phyloP scores from a whole-genome alignment of 2,888 invertebrate species.

The Thumatha senex region DNA sequence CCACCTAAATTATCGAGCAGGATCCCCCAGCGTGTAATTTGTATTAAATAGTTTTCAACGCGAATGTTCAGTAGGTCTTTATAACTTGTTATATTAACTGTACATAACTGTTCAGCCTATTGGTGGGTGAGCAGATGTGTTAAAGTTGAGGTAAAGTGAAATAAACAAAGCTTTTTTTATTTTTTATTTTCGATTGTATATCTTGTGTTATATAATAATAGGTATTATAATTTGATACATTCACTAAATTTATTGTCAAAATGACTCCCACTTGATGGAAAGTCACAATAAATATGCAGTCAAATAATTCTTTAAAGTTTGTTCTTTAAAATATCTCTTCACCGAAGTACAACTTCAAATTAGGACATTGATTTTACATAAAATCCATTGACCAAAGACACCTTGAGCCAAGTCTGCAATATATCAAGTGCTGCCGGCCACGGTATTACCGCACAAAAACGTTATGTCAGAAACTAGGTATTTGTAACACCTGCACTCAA shows the following conservation, averaged over 20 bases:
- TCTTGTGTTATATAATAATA: too few species aligned
- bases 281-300: background rate
- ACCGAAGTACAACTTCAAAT: too few species aligned
- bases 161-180: background rate
- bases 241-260: too few species aligned
- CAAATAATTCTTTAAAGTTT: background rate
- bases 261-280: too few species aligned
- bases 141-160: background rate
- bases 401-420: constrained; percentile 7
- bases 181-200: too few species aligned
- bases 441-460: constrained; percentile 11
- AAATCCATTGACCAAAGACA: constrained; percentile 3
- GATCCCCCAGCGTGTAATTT: constrained; percentile 40
- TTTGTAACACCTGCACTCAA: constrained; percentile 5
- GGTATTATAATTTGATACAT: too few species aligned
- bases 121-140: background rate
- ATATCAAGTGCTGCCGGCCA: constrained; percentile 27
- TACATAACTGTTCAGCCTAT: background rate
- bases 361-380: background rate
- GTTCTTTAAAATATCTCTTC: too few species aligned
- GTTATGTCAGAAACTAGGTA: constrained; percentile 1
- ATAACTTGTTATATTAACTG: constrained; percentile 1
- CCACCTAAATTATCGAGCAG: constrained; percentile 45
- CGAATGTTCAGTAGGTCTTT: constrained; percentile 17
- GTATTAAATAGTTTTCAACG: constrained; percentile 34